These are phyloP conservation scores for Luperina testacea DNA, from an alignment of 2,888 invertebrate species.

Conservation along the genomic window DNA sequence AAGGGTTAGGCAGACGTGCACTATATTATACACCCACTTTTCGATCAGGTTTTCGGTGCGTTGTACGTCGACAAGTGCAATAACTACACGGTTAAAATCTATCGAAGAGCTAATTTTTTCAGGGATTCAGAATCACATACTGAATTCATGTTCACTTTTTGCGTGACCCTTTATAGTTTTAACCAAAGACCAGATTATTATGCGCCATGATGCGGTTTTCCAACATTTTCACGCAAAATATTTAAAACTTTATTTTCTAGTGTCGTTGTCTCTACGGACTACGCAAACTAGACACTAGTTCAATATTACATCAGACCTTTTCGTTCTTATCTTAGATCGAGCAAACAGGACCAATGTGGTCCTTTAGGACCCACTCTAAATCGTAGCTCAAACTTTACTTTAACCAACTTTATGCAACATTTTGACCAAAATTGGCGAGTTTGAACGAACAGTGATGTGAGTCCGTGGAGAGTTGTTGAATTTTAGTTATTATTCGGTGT, in stretches of 20 bases:
- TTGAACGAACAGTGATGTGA: conserved; percentile 10
- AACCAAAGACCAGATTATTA: not conserved
- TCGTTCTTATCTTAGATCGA: not conserved
- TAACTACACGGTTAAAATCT: no score
- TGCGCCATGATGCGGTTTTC: no score
- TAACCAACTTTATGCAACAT: conserved; percentile 26
- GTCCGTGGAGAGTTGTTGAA: conserved; percentile 12
- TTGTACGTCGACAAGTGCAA: no score
- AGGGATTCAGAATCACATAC: no score
- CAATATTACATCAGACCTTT: conserved; percentile 20
- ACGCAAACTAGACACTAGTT: not conserved
- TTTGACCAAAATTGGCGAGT: conserved; percentile 36
- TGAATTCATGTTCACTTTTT: no score
- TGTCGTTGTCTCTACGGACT: not conserved
- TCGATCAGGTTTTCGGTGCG: not conserved
- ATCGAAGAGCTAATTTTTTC: no score
- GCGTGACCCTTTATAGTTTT: not conserved
- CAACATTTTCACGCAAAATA: not conserved
- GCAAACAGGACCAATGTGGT: conserved; percentile 21
- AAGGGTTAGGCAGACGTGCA: not conserved
- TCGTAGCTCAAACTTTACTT: conserved; percentile 43
- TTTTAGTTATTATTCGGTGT: conserved; percentile 23
- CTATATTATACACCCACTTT: not conserved
- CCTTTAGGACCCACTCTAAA: conserved; percentile 39
- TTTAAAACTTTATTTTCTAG: conserved; percentile 2